These are phyloP conservation scores for Thunnus maccoyii DNA, from an alignment of 2,113 vertebrate species.

Conservation along the genomic window DNA sequence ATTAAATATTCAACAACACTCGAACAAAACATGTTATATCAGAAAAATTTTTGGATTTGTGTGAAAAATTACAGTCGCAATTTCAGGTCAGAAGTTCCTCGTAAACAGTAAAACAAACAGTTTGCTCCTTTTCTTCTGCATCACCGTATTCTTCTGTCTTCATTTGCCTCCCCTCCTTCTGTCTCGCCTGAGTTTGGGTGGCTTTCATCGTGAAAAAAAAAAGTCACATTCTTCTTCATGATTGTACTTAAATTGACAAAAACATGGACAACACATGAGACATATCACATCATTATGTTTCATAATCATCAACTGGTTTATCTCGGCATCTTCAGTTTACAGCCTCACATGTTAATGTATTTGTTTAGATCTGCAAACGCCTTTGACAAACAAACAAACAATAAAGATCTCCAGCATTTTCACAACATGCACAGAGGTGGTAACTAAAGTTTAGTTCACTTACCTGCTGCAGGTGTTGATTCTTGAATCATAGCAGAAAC, in stretches of 20 bases:
- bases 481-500: background rate
- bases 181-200: background rate
- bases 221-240: background rate
- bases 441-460: background rate
- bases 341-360: too few relatives aligned
- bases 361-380: background rate
- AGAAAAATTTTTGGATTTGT: too few relatives aligned
- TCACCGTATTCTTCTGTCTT: background rate
- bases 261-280: background rate
- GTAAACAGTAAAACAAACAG: too few relatives aligned
- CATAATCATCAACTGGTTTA: too few relatives aligned
- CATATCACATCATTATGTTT: too few relatives aligned
- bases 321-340: too few relatives aligned
- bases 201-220: background rate
- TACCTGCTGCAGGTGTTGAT: constrained; percentile 21
- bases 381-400: background rate
- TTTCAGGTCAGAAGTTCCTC: too few relatives aligned
- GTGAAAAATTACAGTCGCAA: too few relatives aligned
- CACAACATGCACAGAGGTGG: background rate
- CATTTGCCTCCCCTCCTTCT: background rate
- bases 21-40: too few relatives aligned
- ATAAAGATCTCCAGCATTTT: background rate
- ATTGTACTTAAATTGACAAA: background rate
- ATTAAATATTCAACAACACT: too few relatives aligned
- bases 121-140: too few relatives aligned